phyloP scores from a whole-genome alignment of 2,888 invertebrate genomes.

The Xylota sylvarum region DNA sequence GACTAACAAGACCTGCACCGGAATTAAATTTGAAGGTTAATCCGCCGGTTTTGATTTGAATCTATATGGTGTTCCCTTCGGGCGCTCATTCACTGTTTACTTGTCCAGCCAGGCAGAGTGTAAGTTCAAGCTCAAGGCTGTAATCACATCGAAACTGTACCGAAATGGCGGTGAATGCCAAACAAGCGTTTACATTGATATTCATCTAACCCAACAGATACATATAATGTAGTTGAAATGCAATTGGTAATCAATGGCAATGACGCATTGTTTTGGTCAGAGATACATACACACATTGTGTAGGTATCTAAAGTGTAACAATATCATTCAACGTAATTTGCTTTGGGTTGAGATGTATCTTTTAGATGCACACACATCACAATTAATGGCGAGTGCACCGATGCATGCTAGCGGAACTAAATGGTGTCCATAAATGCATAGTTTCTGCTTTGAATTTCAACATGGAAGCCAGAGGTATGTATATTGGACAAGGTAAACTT shows the following conservation, averaged over 20 bases:
- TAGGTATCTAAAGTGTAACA: slow-evolving; percentile 5
- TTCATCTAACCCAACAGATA: neutral
- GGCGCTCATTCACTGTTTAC: neutral
- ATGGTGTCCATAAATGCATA: slow-evolving; percentile 19
- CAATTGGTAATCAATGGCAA: slow-evolving; percentile 23
- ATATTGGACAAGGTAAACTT: slow-evolving; percentile 32
- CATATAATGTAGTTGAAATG: slow-evolving; percentile 10
- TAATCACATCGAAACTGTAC: slow-evolving; percentile 4
- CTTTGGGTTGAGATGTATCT: neutral
- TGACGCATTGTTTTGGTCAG: neutral
- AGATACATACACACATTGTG: slow-evolving; percentile 17
- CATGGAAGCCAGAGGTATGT: slow-evolving; percentile 21
- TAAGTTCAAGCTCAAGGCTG: slow-evolving; percentile 35
- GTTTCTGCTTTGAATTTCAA: neutral
- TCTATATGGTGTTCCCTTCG: neutral
- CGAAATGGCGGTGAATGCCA: slow-evolving; percentile 29
- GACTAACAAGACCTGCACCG: slow-evolving; percentile 23
- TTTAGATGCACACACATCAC: neutral
- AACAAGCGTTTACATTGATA: slow-evolving; percentile 22
- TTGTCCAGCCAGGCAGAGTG: neutral
- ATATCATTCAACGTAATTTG: neutral
- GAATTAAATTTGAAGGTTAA: slow-evolving; percentile 28
- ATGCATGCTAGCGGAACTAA: slow-evolving; percentile 22
- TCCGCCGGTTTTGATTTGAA: slow-evolving; percentile 8
- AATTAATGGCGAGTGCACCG: slow-evolving; percentile 1